Percentiles rank a stretch among this genome's conserved stretches.
Conservation (phyloP, 2,113 vertebrate genomes). For the Conger conger region DNA sequence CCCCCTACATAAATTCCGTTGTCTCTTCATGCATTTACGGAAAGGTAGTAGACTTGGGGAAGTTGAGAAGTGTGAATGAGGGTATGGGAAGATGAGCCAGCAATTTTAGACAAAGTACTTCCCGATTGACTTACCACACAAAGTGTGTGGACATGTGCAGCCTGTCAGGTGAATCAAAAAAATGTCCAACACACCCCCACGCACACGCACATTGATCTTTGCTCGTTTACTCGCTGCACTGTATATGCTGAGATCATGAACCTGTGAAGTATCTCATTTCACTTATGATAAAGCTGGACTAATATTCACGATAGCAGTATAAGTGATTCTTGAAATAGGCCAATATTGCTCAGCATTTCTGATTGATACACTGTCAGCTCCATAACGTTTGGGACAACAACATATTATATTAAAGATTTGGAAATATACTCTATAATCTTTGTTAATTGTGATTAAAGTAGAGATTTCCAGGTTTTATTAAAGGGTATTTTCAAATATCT, state of each 20-base stretch:
- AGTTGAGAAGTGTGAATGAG: background rate
- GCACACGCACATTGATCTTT: background rate
- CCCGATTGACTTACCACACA: background rate
- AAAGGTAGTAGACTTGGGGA: background rate
- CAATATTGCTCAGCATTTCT: too few species aligned
- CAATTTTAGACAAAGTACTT: background rate
- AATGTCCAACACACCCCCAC: background rate
- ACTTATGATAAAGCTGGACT: too few species aligned
- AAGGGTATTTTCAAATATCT: too few species aligned
- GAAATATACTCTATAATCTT: too few species aligned
- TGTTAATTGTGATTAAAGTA: too few species aligned
- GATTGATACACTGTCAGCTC: too few species aligned
- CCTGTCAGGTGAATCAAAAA: background rate
- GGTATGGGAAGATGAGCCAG: slow-evolving; percentile 2
- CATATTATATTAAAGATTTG: too few species aligned
- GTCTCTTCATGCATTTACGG: background rate
- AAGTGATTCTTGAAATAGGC: too few species aligned
- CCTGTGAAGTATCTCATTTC: too few species aligned
- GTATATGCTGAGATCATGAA: background rate
- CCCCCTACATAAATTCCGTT: background rate
- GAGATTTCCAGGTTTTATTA: too few species aligned
- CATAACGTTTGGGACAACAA: too few species aligned
- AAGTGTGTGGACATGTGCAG: background rate
- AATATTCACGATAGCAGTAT: too few species aligned
- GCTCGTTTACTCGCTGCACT: background rate